Conservation (phyloP, 2,888 invertebrate species). For the Marronus borbonicus region DNA sequence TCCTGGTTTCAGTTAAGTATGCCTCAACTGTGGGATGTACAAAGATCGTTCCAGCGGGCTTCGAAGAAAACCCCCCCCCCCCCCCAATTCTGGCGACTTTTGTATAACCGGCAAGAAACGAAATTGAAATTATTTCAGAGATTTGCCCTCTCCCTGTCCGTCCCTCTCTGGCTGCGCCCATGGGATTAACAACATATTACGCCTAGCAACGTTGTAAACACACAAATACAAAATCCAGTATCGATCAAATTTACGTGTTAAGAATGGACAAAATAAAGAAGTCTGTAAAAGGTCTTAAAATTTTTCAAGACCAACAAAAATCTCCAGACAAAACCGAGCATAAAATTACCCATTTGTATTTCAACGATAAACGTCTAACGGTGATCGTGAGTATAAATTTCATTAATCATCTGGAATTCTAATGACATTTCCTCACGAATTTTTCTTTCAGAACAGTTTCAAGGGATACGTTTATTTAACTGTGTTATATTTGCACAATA, state of each 20-base stretch:
- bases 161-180: no score
- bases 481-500: conserved; percentile 78
- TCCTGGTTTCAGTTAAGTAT: conserved; percentile 61
- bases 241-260: conserved; percentile 19
- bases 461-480: conserved; percentile 71
- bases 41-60: conserved; percentile 86
- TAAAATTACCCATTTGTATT: conserved; percentile 71
- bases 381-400: conserved; percentile 72
- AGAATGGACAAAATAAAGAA: conserved; percentile 19
- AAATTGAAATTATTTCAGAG: no score
- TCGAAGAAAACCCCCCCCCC: conserved; percentile 98
- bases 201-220: background rate
- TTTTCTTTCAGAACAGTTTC: conserved; percentile 64
- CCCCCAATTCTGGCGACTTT: accelerated
- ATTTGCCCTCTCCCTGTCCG: no score
- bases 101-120: no score
- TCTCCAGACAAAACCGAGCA: conserved; percentile 26
- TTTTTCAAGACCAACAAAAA: conserved; percentile 36
- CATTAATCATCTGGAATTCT: background rate
- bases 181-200: no score
- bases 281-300: background rate
- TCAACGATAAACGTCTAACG: conserved; percentile 75
- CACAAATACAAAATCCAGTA: conserved; percentile 3
- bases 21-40: conserved; percentile 70
- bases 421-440: background rate